Evolutionary conservation across 2,797 vertebrate genomes (phyloP).

Genomic region (Cephalopachus bancanus): DNA sequence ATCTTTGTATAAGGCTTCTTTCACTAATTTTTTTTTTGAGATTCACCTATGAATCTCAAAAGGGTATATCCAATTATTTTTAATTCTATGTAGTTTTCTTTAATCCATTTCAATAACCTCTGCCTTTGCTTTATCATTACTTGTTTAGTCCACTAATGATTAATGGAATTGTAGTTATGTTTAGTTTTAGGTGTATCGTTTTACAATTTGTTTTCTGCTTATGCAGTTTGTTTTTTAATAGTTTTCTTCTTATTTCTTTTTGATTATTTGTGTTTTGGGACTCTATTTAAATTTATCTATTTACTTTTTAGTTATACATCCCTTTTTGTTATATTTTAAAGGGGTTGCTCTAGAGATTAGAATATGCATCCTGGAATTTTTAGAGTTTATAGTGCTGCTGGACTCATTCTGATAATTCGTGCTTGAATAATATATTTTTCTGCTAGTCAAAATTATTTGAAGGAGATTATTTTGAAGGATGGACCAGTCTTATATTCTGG

Average conservation of each 20-base stretch:
- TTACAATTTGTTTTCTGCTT: neutral
- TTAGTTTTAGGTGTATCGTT: neutral
- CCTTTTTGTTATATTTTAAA: neutral
- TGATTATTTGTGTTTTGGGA: neutral
- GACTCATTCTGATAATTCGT: neutral
- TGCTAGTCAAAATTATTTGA: neutral
- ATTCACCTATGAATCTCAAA: no score
- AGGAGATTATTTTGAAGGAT: neutral
- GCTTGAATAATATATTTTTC: conserved; percentile 24
- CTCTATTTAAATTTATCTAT: neutral
- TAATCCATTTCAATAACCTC: neutral
- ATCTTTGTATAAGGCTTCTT: neutral
- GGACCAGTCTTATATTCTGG: neutral
- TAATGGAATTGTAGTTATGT: neutral
- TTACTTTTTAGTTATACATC: neutral
- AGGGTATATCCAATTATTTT: neutral
- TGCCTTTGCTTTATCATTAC: neutral
- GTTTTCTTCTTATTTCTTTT: neutral
- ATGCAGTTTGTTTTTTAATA: neutral
- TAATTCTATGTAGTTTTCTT: neutral
- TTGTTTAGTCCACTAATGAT: neutral
- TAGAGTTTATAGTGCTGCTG: neutral
- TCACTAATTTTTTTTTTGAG: neutral
- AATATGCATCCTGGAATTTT: neutral
- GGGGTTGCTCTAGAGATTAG: neutral